Base-by-base conservation (phyloP, 2,797 vertebrate species). In the Linurgus olivaceus region DNA sequence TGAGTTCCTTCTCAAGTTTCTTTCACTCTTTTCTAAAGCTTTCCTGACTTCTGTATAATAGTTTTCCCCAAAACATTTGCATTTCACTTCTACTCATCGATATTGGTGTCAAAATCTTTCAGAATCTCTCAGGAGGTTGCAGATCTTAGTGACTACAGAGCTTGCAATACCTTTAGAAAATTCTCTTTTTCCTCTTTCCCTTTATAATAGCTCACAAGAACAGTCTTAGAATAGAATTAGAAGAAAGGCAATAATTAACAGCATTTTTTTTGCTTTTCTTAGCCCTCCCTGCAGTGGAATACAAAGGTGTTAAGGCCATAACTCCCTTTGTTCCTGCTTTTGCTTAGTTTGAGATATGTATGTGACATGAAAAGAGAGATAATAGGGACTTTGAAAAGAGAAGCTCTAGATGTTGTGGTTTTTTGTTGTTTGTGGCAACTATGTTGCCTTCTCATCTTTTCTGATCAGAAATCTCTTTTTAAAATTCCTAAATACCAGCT, bases 391-490 rank as follows among this genome's bases (percentile, higher is more conserved):
- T 50, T 75, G n/a, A 45, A 75, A 84, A 38, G 17, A 68, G 40
- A 37, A 52, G 28, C 15, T 42, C 18, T 66, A 61, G 17, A 18
- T 11, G 45, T 51, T 73, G 2, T 14, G 28, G 10, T 28, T 21
- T 28, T 57, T 71, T 29, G 17, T 28, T 48, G 25, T 26, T 2
- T 11, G 17, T 35, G 8, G 24, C 45, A 89, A 20, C 42, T 81
- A 11, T 37, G 44, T 17, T 77, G 31, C 31, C n/a, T 94, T 68
- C 33, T 57, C n/a, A 37, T 66, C 48, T 50, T 50, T 81, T 65
- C 45, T 65, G 45, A 72, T 86, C 18, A 71, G 50, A 94, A 88
- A 54, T 65, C 7, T 86, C 37, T 63, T 74, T 71, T 48, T n/a
- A 18, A 80, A 86, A 62, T 51, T 59, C 45, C 14, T 52, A 42